Evolutionary conservation across 2,113 vertebrate genomes (phyloP).

Genomic region (Paraplagusia blochii): DNA sequence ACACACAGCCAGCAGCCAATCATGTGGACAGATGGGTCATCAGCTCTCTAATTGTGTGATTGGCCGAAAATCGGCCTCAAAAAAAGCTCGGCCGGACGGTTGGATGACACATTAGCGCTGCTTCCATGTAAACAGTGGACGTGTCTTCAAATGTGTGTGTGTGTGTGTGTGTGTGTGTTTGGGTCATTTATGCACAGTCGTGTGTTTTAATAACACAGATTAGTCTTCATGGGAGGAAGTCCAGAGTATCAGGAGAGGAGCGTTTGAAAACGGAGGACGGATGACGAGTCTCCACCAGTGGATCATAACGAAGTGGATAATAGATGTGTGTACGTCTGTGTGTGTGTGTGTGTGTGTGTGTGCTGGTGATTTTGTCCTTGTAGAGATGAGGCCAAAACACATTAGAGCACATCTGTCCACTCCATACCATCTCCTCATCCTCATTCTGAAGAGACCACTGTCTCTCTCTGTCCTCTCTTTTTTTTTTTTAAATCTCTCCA

Average conservation of each 20-base stretch:
- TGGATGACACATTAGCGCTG: constrained; percentile 56
- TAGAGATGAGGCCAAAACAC: constrained; percentile 65
- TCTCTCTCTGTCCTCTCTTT: constrained; percentile 23
- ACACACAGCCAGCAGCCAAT: constrained; percentile 59
- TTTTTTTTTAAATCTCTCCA: constrained; percentile 5
- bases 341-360: constrained; percentile 11
- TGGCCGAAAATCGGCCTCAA: constrained; percentile 58
- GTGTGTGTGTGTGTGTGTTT: neutral
- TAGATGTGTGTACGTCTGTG: constrained; percentile 29
- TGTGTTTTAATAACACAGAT: neutral
- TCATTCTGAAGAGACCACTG: constrained; percentile 49
- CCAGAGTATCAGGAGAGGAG: neutral
- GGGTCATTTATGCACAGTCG: neutral
- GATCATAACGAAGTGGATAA: constrained; percentile 30
- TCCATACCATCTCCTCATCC: constrained; percentile 59
- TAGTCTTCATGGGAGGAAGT: neutral
- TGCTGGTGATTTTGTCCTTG: constrained; percentile 52
- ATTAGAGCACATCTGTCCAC: constrained; percentile 73
- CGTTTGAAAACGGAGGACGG: neutral
- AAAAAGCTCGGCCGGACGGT: constrained; percentile 39
- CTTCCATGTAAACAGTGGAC: constrained; percentile 40
- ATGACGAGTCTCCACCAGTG: constrained; percentile 1
- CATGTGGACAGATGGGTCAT: constrained; percentile 72
- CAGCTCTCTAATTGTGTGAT: constrained; percentile 71
- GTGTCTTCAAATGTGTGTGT: neutral